Evolutionary conservation across 1,140 invertebrate species (phyloP).

Genomic region (Probaryconus sp.): DNA sequence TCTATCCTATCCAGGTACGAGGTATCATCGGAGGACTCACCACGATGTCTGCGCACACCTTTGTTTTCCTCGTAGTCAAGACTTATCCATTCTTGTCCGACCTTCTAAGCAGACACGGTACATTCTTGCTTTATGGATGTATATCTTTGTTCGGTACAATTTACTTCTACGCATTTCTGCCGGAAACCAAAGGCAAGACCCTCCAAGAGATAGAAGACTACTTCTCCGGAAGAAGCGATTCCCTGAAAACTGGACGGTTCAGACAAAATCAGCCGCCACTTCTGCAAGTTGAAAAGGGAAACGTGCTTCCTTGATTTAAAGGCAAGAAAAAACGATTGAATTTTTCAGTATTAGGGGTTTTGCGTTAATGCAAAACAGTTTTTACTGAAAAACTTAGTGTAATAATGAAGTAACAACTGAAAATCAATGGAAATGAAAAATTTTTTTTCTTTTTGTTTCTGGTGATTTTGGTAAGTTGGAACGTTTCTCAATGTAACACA

Average conservation of each 20-base stretch:
- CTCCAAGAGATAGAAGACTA: constrained; percentile 88
- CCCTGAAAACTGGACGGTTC: constrained; percentile 68
- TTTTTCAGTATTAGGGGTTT: not conserved
- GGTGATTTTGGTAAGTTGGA: too few relatives aligned
- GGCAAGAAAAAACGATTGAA: too few relatives aligned
- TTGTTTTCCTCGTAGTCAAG: constrained; percentile 84
- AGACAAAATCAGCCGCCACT: constrained; percentile 60
- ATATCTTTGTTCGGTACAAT: constrained; percentile 81
- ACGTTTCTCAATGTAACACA: too few relatives aligned
- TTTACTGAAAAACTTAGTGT: too few relatives aligned
- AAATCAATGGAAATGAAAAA: not conserved
- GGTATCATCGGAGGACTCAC: constrained; percentile 84
- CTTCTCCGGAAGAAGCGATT: constrained; percentile 79
- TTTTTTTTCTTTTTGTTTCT: too few relatives aligned
- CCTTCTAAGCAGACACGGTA: constrained; percentile 79
- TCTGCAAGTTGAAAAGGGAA: constrained; percentile 67
- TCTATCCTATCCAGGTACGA: constrained; percentile 83
- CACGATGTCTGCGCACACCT: constrained; percentile 82
- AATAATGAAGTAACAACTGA: too few relatives aligned
- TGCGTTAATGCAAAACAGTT: not conserved
- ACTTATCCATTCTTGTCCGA: constrained; percentile 81
- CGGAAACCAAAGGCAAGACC: constrained; percentile 89
- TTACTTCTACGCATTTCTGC: constrained; percentile 81
- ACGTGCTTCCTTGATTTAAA: constrained; percentile 67
- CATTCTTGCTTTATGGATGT: constrained; percentile 82